Base-by-base conservation (phyloP, 2,113 vertebrate genomes). In the Gallinago undulata region DNA sequence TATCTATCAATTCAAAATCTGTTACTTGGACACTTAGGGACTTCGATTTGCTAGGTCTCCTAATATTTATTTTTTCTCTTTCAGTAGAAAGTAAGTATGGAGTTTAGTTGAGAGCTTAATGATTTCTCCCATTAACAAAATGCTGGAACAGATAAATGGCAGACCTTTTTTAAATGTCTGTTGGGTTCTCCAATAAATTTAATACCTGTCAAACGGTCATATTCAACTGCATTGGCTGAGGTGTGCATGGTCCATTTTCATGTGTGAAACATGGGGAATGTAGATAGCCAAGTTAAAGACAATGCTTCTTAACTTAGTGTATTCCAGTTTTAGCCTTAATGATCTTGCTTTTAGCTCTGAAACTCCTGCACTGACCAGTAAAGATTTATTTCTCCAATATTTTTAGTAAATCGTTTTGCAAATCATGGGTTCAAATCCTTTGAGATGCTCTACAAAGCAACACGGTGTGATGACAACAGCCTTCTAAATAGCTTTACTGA, bases 351-450 rank as follows among this genome's bases (percentile, higher is more conserved):
- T 84, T 70, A 74, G 4, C 53, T 93, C 55, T 84, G 64, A 87
- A 94, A 50, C 19, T 70, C 19, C 64, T 80, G 39, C 31, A 45
- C 31, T 93, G 84, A 89, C 48, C 21, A 77, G n/a, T 69, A 85
- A 84, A 97, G 95, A 23, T 39, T 43, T 41, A 53, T 92, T 92
- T 95, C 33, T 63, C 45, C 50, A 53, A 87, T 19, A 28, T 96
- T 97, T 98, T 94, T 85, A 99, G 99, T 99, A 96, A 99, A 99
- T 96, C 99, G 99, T 63, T 98, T 99, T 78, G 99, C 99, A 81
- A 99, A 99, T 97, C 98, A 99, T 18, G 99, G 99, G 9, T 98
- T 99, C 94, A 99, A 99, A 90, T 99, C 99, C 22, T 99, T 99
- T 96, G 99, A 99, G 97, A 99, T 99, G 99, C 79, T 99, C 24